phyloP scores from a whole-genome alignment of 2,797 vertebrate genomes.

The Gallinago solitaria region DNA sequence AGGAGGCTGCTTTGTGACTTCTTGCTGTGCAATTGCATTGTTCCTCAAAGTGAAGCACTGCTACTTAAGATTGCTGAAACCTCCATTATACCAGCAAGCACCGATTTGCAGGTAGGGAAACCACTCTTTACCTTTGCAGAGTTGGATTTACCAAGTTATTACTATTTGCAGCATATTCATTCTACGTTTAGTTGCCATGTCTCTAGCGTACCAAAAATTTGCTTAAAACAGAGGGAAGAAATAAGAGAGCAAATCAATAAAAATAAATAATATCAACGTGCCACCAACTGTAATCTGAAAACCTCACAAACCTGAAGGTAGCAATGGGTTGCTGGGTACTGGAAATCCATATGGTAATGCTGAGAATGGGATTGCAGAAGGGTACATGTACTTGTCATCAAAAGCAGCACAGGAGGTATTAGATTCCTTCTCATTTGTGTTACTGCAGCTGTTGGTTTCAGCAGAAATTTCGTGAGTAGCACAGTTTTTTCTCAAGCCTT shows the following conservation, averaged over 20 bases:
- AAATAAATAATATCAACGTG: neutral
- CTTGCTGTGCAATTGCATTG: neutral
- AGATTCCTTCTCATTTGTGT: constrained; percentile 81
- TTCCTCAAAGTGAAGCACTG: neutral
- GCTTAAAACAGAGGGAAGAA: neutral
- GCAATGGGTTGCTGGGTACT: constrained; percentile 77
- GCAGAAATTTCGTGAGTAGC: constrained; percentile 71
- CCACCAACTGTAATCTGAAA: neutral
- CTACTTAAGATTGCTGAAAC: neutral
- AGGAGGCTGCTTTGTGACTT: neutral
- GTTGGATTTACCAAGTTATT: neutral
- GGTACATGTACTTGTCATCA: constrained; percentile 86
- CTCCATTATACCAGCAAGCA: neutral
- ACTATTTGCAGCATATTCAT: neutral
- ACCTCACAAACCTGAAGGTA: constrained; percentile 76
- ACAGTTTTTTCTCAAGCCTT: constrained; percentile 77
- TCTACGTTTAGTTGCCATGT: neutral
- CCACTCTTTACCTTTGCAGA: neutral
- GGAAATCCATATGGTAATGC: constrained; percentile 85
- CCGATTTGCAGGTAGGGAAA: neutral
- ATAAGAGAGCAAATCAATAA: neutral
- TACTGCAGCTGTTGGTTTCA: constrained; percentile 75
- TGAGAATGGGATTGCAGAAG: constrained; percentile 74
- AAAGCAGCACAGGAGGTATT: constrained; percentile 79
- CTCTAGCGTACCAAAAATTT: neutral